A percentile compares a stretch with the other conserved stretches of the same genome.
Evolutionary conservation across 2,888 invertebrate species (phyloP).

Genomic region (Dendrolimus pini): DNA sequence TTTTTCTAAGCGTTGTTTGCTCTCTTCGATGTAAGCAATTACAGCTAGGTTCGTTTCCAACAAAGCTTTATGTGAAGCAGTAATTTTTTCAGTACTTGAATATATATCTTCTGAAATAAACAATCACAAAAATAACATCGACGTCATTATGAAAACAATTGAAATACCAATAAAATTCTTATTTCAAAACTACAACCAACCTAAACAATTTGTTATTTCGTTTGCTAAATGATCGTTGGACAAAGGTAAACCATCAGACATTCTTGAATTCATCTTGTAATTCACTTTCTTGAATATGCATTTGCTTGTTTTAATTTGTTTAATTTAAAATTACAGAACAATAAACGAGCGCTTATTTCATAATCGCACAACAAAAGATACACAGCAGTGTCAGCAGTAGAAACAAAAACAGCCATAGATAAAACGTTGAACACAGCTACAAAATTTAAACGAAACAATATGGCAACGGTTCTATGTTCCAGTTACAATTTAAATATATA

Average conservation of each 20-base stretch:
- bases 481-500: too few relatives aligned
- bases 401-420: too few relatives aligned
- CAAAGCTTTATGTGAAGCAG: conserved; percentile 50
- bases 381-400: neutral
- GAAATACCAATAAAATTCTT: conserved; percentile 26
- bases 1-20: conserved; percentile 45
- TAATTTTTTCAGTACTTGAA: conserved; percentile 46
- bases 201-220: conserved; percentile 53
- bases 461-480: conserved; percentile 17
- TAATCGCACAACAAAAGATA: neutral
- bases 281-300: conserved; percentile 24
- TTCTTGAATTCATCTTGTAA: conserved; percentile 67
- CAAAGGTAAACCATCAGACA: conserved; percentile 44
- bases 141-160: conserved; percentile 36
- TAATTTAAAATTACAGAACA: neutral
- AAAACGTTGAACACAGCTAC: too few relatives aligned
- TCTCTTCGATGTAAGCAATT: conserved; percentile 58
- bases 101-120: conserved; percentile 62
- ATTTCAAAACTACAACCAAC: conserved; percentile 67
- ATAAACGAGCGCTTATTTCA: neutral
- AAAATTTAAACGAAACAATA: conserved; percentile 26
- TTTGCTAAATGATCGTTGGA: conserved; percentile 54
- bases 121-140: conserved; percentile 21
- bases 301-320: conserved; percentile 14
- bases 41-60: conserved; percentile 66